These are phyloP conservation scores for Colletes collaris DNA, from an alignment of 2,888 invertebrate species.

Conservation along the genomic window DNA sequence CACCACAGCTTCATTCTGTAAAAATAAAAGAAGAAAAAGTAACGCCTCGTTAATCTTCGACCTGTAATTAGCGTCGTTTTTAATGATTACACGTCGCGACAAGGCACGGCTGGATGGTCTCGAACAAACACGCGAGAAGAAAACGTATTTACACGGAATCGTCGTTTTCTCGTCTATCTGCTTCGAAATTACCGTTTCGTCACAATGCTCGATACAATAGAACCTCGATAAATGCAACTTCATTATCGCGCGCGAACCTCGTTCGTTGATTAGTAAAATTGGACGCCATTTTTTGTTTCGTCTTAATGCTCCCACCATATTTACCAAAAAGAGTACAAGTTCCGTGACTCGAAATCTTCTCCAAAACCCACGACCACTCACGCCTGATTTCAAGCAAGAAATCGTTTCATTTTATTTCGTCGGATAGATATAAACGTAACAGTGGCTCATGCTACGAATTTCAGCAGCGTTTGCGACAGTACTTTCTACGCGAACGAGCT, in stretches of 20 bases:
- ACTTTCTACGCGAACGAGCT: too few species aligned
- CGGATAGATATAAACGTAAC: background rate
- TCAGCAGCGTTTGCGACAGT: background rate
- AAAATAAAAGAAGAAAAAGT: slow-evolving; percentile 9
- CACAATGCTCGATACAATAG: too few species aligned
- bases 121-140: background rate
- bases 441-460: background rate
- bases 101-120: slow-evolving; percentile 9
- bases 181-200: slow-evolving; percentile 4
- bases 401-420: too few species aligned
- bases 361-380: too few species aligned
- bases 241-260: too few species aligned
- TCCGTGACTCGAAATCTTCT: too few species aligned
- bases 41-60: slow-evolving; percentile 44
- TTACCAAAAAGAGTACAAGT: too few species aligned
- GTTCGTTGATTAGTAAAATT: too few species aligned
- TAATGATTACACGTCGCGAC: slow-evolving; percentile 41
- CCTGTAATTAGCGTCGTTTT: slow-evolving; percentile 49
- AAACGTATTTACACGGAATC: background rate
- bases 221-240: too few species aligned
- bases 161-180: background rate
- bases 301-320: too few species aligned
- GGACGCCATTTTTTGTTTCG: too few species aligned
- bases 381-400: too few species aligned
- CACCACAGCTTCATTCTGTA: slow-evolving; percentile 81